Base-by-base conservation (phyloP, 2,888 invertebrate genomes). In the Tribolium freemani region DNA sequence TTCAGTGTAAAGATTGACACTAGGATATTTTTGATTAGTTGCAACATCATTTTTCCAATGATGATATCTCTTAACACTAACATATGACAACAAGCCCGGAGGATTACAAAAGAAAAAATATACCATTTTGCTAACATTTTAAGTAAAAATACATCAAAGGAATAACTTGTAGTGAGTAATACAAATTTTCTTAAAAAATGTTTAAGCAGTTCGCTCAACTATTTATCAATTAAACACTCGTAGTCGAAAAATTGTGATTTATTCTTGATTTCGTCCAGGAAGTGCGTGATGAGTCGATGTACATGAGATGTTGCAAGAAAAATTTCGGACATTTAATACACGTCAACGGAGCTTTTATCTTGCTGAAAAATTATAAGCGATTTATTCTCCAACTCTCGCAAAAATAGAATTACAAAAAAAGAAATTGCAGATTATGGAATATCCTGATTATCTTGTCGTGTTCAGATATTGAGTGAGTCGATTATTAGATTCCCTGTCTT, bases 221-320 rank as follows among this genome's bases (percentile, higher is more conserved):
- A n/a, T n/a, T n/a, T n/a, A n/a, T n/a, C n/a, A n/a, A n/a, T n/a
- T n/a, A n/a, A n/a, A n/a, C n/a, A n/a, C n/a, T n/a, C n/a, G n/a
- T n/a, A n/a, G n/a, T n/a, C n/a, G n/a, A n/a, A n/a, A n/a, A n/a
- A 38, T 38, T 8, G 38, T 0, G 38, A 38, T 38, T 38, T 38
- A 26, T 26, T 5, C 0, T 26, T 26, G 26, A 26, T 26, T 26
- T 26, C 26, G 38, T 6, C 38, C 38, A 26, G 58, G 58, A 58
- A 58, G 58, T 58, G 58, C 61, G 61, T 61, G 61, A 46, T 46
- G 6, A 9, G 26, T 10, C 50, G 48, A 61, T 60, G 21, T 5
- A 56, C 13, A 51, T 20, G n/a, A 11, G 9, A 45, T 11, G 46
- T 56, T 31, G 30, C 2, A 30, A 61, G 48, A 61, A 61, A 61